phyloP scores from a whole-genome alignment of 2,113 vertebrate genomes.

The Phalacrocorax aristotelis region DNA sequence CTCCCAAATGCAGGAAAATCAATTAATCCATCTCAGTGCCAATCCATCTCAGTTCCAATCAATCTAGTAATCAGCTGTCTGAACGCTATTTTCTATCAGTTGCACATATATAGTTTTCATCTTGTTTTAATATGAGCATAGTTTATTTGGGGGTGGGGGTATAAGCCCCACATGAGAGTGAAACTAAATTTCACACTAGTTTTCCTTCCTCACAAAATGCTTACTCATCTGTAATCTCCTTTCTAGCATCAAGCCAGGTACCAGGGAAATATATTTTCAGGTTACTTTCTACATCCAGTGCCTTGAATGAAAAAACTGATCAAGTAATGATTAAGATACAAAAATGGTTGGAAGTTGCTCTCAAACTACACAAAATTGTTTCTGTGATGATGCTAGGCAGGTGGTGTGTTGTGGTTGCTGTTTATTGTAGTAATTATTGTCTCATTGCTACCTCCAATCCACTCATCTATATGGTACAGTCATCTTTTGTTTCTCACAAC shows the following conservation, averaged over 20 bases:
- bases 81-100: background rate
- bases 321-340: background rate
- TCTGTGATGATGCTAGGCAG: background rate
- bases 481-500: background rate
- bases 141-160: background rate
- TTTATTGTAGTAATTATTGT: background rate
- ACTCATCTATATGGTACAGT: background rate
- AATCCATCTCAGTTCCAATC: background rate
- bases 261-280: background rate
- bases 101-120: background rate
- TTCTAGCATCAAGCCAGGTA: background rate
- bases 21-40: constrained; percentile 13
- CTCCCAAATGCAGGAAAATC: constrained; percentile 32
- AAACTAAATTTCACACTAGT: background rate
- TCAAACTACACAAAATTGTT: background rate
- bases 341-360: background rate
- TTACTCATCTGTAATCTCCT: background rate
- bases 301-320: background rate
- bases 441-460: background rate
- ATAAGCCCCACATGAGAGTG: background rate
- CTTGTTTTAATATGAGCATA: background rate
- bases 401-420: background rate
- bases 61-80: background rate
- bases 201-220: background rate
- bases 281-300: background rate